These are phyloP conservation scores for Ceratothoa steindachneri DNA, from an alignment of 2,888 invertebrate genomes.

Conservation along the genomic window DNA sequence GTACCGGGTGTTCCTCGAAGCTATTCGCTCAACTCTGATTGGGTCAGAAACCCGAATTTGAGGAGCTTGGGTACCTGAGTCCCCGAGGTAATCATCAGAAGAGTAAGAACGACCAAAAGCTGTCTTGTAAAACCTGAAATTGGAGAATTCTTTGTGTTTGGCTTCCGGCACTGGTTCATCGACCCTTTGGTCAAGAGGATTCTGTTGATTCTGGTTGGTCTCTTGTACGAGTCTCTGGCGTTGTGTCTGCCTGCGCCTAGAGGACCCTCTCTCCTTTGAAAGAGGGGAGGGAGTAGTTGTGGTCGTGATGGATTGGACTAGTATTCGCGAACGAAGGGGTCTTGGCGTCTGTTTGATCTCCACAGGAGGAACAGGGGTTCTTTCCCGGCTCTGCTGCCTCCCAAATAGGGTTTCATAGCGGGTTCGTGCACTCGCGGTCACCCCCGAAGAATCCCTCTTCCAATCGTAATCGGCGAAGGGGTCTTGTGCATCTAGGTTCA, in stretches of 20 bases:
- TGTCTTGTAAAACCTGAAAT: constrained; percentile 43
- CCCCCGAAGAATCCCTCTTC: constrained; percentile 31
- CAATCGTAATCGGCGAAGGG: constrained; percentile 44
- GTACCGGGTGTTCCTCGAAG: constrained; percentile 43
- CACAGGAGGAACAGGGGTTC: background rate
- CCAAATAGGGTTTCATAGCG: constrained; percentile 39
- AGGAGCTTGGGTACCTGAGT: background rate
- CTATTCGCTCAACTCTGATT: background rate
- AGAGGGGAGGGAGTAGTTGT: background rate
- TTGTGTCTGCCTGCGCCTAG: background rate
- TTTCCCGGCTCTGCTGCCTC: background rate
- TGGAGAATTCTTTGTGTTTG: constrained; percentile 32
- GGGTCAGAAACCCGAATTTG: constrained; percentile 7
- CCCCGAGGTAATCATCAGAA: background rate
- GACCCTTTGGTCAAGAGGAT: background rate
- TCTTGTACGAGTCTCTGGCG: background rate
- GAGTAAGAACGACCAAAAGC: constrained; percentile 26
- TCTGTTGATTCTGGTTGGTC: background rate
- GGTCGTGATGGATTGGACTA: no score
- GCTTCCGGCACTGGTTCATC: constrained; percentile 2
- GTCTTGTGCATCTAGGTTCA: constrained; percentile 25
- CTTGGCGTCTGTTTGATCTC: background rate
- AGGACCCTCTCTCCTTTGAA: background rate
- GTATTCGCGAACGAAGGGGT: background rate
- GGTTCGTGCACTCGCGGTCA: constrained; percentile 39